Percentiles rank a stretch among this genome's conserved stretches.
phyloP scores from a whole-genome alignment of 2,797 vertebrate species.

The Myotis pilosus region DNA sequence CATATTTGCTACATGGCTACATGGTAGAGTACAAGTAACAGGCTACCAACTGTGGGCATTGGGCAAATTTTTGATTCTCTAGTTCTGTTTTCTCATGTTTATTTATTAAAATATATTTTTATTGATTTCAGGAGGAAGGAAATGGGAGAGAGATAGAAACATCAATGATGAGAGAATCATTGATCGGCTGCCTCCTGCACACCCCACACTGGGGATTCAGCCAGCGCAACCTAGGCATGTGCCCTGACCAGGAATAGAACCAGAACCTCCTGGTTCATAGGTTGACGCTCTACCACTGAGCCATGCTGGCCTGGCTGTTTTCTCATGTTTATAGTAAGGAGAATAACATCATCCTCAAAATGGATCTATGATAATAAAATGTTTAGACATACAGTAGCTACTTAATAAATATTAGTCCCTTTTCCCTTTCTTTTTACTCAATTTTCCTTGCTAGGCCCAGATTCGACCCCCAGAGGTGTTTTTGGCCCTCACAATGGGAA shows the following conservation, averaged over 20 bases:
- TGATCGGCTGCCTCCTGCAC: no score
- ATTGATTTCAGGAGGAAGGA: no score
- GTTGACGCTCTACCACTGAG: no score
- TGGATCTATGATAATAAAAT: not conserved
- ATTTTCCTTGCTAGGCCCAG: not conserved
- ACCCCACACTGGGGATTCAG: no score
- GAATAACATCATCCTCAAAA: slow-evolving; percentile 11
- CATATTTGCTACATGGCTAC: not conserved
- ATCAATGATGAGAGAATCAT: no score
- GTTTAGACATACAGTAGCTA: not conserved
- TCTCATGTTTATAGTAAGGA: not conserved
- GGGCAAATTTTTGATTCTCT: not conserved
- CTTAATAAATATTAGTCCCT: not conserved
- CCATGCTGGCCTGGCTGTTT: not conserved
- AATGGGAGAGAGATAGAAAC: no score
- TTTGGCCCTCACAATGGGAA: not conserved
- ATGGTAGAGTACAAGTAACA: not conserved
- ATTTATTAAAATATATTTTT: not conserved
- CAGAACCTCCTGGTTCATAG: no score
- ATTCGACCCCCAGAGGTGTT: not conserved
- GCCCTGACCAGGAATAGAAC: no score
- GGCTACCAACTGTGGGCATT: not conserved
- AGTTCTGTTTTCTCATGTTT: not conserved
- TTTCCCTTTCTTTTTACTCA: not conserved
- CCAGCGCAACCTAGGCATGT: no score